Conservation (phyloP, 2,113 vertebrate genomes). For the Sinocyclocheilus maitianheensis region DNA sequence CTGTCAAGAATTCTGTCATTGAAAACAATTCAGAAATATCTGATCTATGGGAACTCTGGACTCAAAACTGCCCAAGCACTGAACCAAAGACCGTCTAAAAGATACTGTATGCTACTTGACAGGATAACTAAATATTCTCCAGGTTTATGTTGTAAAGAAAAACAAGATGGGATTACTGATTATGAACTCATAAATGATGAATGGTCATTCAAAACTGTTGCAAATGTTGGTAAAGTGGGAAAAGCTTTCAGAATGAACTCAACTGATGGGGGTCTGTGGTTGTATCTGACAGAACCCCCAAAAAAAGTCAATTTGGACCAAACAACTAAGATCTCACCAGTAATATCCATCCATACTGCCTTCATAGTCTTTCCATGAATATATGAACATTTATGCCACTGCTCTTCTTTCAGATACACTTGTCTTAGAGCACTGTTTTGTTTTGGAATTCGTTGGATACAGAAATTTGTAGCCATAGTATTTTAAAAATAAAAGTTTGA, state of each 20-base stretch:
- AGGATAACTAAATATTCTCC: neutral
- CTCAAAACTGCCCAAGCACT: neutral
- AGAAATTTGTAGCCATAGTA: neutral
- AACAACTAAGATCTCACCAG: neutral
- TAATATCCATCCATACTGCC: neutral
- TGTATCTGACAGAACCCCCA: neutral
- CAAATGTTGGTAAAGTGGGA: neutral
- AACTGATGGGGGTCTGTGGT: slow-evolving; percentile 20
- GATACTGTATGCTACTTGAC: neutral
- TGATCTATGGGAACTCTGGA: slow-evolving; percentile 11
- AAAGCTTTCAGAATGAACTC: neutral
- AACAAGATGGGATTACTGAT: slow-evolving; percentile 13
- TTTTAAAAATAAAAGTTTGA: too few species aligned
- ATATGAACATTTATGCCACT: neutral
- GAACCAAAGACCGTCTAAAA: neutral
- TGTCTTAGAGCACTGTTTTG: neutral
- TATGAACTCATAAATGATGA: slow-evolving; percentile 41
- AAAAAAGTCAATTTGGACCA: slow-evolving; percentile 5
- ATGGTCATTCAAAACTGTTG: slow-evolving; percentile 30
- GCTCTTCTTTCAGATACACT: neutral
- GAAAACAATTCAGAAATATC: slow-evolving; percentile 16
- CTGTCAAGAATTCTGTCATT: slow-evolving; percentile 14
- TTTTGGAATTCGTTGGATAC: neutral
- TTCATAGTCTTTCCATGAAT: neutral
- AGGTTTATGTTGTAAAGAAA: slow-evolving; percentile 32